These are phyloP conservation scores for Idris sp. DNA, from an alignment of 1,140 invertebrate species.

Conservation along the genomic window DNA sequence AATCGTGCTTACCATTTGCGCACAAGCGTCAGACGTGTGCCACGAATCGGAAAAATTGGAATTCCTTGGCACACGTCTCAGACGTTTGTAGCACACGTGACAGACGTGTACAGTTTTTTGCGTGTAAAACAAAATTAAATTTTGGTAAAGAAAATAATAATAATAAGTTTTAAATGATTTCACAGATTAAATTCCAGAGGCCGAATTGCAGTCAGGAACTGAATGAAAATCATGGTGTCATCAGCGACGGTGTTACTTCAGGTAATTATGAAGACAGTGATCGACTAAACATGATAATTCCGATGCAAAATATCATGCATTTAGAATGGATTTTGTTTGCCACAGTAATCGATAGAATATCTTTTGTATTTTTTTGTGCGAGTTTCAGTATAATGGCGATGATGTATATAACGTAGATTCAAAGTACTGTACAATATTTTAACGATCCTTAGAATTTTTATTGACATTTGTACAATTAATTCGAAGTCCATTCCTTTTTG, in stretches of 20 bases:
- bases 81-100: too few relatives aligned
- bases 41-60: too few relatives aligned
- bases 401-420: slow-evolving; percentile 68
- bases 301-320: slow-evolving; percentile 71
- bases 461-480: slow-evolving; percentile 27
- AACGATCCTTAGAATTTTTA: slow-evolving; percentile 14
- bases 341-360: slow-evolving; percentile 81
- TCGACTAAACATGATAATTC: slow-evolving; percentile 73
- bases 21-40: too few relatives aligned
- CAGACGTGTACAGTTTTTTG: too few relatives aligned
- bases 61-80: too few relatives aligned
- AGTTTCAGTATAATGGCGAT: slow-evolving; percentile 79
- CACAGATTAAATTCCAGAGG: slow-evolving; percentile 66
- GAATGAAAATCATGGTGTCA: slow-evolving; percentile 67
- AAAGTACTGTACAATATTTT: slow-evolving; percentile 4
- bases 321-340: slow-evolving; percentile 82
- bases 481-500: slow-evolving; percentile 25
- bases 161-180: too few relatives aligned
- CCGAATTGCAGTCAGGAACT: slow-evolving; percentile 72
- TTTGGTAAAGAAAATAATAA: too few relatives aligned
- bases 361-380: slow-evolving; percentile 80
- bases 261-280: slow-evolving; percentile 70
- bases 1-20: too few relatives aligned
- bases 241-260: slow-evolving; percentile 59
- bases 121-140: too few relatives aligned